Conservation (phyloP, 2,888 invertebrate species). For the Diachrysia chrysitis region DNA sequence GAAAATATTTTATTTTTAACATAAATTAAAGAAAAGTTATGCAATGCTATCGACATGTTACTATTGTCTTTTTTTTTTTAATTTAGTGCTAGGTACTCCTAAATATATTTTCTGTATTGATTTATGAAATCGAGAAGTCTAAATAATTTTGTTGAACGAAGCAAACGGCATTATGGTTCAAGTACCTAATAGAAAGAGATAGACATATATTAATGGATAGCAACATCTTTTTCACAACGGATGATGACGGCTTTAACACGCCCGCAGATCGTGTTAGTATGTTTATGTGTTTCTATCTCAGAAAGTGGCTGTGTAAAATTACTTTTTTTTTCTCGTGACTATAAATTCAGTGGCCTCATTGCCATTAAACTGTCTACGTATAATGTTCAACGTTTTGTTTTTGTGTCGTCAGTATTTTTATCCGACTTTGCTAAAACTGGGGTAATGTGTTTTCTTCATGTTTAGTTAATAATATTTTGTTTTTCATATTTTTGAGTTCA, state of each 20-base stretch:
- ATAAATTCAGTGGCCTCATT: slow-evolving; percentile 42
- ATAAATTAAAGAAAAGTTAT: no score
- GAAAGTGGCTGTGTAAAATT: slow-evolving; percentile 40
- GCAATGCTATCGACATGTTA: no score
- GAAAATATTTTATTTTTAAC: no score
- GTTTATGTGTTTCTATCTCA: slow-evolving; percentile 34
- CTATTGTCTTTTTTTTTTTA: no score
- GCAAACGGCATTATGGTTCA: background rate
- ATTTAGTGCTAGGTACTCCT: no score
- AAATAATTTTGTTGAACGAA: no score
- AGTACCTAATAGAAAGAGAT: background rate
- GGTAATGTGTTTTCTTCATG: slow-evolving; percentile 48
- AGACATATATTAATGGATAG: background rate
- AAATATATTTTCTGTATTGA: no score
- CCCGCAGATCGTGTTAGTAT: slow-evolving; percentile 18
- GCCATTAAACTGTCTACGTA: slow-evolving; percentile 17
- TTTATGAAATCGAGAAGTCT: no score
- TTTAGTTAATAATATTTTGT: slow-evolving; percentile 11
- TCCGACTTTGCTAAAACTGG: slow-evolving; percentile 39
- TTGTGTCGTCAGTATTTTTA: slow-evolving; percentile 42
- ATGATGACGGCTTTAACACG: background rate
- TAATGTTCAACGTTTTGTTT: slow-evolving; percentile 26
- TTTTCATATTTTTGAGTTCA: background rate
- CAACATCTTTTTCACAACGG: background rate
- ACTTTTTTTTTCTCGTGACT: slow-evolving; percentile 8